Evolutionary conservation across 2,888 invertebrate species (phyloP), one percentile per base, ranked within the genome.

Genomic region (Anorthoa munda): DNA sequence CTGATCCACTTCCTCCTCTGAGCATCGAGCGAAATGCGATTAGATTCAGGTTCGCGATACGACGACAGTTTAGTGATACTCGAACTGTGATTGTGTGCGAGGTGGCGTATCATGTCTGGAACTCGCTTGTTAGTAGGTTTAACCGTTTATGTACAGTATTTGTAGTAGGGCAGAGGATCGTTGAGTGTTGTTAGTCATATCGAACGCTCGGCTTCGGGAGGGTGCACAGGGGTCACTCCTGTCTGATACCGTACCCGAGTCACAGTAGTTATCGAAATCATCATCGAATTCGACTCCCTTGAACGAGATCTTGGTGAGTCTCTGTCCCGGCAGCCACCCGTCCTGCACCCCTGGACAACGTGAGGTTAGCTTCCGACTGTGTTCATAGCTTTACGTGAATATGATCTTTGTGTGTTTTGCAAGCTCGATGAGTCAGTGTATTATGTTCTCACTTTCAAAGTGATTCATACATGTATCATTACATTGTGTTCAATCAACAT

Each of bases 1-100:
- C 96, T 98, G 98, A 97, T 99, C 99, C 97, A 98, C 97, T 97
- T 98, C 98, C 94, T 96, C 97, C 96, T 96, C 95, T 95, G 94
- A 95, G 95, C 94, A 95, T 91, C 94, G 94, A 94, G 92, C 91
- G 92, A 94, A 94, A 94, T 90, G 92, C 89, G 87, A 92, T 94
- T 94, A 95, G 90, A 91, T 88, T 90, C 89, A 91, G 89, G 85
- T 85, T 90, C 87, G 88, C 88, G 82, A 80, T 81, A 83, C 78
- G 77, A 87, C 86, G 86, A 87, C 72, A 83, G 83, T 81, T 84
- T 85, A 80, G 81, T 73, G 81, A 81, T 75, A 83, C 80, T 81
- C 78, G 79, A 77, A 77, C 78, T 85, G 82, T 78, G 81, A 82
- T 83, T 70, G 82, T 85, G 86, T 82, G 74, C 81, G 79, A 79